Evolutionary conservation across 2,113 vertebrate genomes (phyloP).

Genomic region (Hyaena hyaena): DNA sequence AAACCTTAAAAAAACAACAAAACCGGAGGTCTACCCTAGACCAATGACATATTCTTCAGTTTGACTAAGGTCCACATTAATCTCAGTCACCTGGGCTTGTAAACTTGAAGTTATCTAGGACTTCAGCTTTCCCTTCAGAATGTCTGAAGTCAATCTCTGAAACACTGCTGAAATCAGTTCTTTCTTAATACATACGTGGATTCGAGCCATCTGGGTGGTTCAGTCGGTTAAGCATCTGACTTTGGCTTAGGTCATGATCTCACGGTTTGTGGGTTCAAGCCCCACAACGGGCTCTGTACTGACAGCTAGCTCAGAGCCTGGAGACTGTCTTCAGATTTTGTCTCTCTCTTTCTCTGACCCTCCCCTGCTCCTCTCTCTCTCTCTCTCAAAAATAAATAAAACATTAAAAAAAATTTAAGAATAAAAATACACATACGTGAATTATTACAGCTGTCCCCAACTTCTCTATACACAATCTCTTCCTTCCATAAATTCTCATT

Average conservation of each 20-base stretch:
- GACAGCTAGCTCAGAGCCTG: too few species aligned
- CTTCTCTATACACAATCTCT: background rate
- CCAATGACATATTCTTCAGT: background rate
- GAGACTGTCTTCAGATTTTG: too few species aligned
- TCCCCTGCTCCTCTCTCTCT: too few species aligned
- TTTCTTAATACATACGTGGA: background rate
- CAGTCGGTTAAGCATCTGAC: too few species aligned
- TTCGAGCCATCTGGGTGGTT: too few species aligned
- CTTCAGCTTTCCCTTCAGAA: background rate
- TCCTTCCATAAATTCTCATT: background rate
- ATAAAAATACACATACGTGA: too few species aligned
- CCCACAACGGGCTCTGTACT: too few species aligned
- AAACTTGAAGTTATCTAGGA: background rate
- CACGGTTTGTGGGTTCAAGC: too few species aligned
- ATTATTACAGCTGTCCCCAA: background rate
- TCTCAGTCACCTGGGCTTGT: background rate
- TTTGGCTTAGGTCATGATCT: too few species aligned
- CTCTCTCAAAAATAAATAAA: too few species aligned
- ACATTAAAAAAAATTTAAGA: too few species aligned
- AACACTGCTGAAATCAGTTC: slow-evolving; percentile 8
- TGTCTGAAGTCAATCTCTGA: background rate
- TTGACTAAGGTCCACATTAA: background rate
- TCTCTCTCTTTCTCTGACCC: too few species aligned
- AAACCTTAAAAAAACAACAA: background rate
- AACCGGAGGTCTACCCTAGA: background rate